Conservation (phyloP, 2,888 invertebrate genomes). For the Lamellibrachia satsuma region DNA sequence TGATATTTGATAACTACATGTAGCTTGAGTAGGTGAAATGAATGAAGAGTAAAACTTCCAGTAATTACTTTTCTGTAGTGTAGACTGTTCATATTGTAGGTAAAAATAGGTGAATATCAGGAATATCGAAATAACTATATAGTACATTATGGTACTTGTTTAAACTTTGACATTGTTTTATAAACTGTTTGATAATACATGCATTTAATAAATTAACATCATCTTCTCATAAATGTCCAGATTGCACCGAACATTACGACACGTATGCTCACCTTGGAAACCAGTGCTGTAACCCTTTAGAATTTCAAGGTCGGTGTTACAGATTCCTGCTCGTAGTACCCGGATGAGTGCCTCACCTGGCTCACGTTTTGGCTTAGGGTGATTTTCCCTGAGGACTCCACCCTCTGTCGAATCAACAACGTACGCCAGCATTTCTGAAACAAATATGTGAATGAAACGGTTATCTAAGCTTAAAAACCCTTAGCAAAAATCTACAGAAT, state of each 20-base stretch:
- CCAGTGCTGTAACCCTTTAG: conserved; percentile 34
- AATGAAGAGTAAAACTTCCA: not conserved
- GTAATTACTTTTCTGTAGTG: not conserved
- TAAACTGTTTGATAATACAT: not conserved
- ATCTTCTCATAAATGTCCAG: too few species aligned
- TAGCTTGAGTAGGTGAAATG: not conserved
- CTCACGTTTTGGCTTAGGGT: conserved; percentile 17
- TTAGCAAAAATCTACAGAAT: not conserved
- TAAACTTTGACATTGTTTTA: not conserved
- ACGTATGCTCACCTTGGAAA: conserved; percentile 29
- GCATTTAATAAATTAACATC: not conserved
- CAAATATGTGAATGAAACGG: not conserved
- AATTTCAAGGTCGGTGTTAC: conserved; percentile 42
- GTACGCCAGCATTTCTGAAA: not conserved
- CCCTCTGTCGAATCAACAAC: not conserved
- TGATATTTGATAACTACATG: not conserved
- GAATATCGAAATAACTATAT: too few species aligned
- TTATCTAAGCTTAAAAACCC: not conserved
- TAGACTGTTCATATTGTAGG: too few species aligned
- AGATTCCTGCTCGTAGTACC: conserved; percentile 37
- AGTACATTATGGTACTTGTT: too few species aligned
- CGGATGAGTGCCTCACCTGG: conserved; percentile 37
- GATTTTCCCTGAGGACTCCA: not conserved
- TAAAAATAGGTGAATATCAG: too few species aligned
- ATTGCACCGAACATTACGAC: not conserved